Percentiles rank a stretch among this genome's conserved stretches.
Conservation (phyloP, 2,797 vertebrate genomes). For the Poecile montanus region DNA sequence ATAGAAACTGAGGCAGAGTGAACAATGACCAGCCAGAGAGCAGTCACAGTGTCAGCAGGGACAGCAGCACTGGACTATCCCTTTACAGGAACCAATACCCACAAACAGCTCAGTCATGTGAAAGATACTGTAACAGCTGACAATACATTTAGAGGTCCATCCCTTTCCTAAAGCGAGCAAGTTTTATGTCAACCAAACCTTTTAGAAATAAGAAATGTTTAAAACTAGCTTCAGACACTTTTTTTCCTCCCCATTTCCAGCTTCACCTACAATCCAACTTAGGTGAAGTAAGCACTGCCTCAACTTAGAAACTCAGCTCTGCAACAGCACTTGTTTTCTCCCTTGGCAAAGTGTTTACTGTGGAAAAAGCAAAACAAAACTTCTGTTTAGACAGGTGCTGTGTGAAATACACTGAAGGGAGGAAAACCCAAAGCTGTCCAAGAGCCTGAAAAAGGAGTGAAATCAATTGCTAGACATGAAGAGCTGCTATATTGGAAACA, state of each 20-base stretch:
- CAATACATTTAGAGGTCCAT: not conserved
- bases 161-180: not conserved
- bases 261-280: not conserved
- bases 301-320: not conserved
- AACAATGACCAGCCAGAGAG: not conserved
- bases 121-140: not conserved
- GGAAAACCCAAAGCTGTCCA: not conserved
- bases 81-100: not conserved
- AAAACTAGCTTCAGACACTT: not conserved
- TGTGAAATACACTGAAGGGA: not conserved
- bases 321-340: not conserved
- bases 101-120: not conserved
- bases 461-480: not conserved
- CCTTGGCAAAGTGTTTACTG: not conserved
- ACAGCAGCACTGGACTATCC: not conserved
- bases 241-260: not conserved
- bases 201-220: not conserved
- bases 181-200: not conserved
- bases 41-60: not conserved
- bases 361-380: not conserved
- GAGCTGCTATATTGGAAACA: not conserved
- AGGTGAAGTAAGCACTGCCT: not conserved
- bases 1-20: not conserved
- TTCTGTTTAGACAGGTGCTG: conserved; percentile 20
- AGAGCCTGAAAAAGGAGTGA: not conserved